phyloP scores from a whole-genome alignment of 2,113 vertebrate species.

The Gallinago media region DNA sequence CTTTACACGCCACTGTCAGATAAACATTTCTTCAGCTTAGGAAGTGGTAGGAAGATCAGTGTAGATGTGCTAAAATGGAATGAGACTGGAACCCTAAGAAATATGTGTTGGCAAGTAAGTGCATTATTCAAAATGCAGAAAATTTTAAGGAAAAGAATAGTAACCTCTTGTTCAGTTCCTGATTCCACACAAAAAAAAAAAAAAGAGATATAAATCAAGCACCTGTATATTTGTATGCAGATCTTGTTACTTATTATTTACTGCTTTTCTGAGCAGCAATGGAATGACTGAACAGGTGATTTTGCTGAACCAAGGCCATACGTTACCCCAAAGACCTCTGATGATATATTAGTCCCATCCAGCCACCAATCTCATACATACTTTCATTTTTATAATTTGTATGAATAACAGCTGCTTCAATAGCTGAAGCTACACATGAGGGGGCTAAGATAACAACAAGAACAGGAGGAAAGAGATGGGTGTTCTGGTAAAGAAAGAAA shows the following conservation, averaged over 20 bases:
- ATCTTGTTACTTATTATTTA: conserved; percentile 34
- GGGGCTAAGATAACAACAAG: background rate
- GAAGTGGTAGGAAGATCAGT: background rate
- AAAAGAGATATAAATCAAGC: background rate
- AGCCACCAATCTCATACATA: background rate
- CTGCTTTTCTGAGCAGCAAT: background rate
- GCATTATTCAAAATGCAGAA: background rate
- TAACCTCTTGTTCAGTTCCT: background rate
- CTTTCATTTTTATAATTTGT: background rate
- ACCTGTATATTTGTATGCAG: background rate
- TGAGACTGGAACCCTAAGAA: background rate
- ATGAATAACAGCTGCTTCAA: background rate
- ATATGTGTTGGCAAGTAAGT: background rate
- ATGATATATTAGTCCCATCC: background rate
- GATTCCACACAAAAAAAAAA: background rate
- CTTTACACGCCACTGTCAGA: fast-evolving
- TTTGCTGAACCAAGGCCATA: conserved; percentile 23
- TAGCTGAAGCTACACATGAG: background rate
- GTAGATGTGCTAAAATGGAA: background rate
- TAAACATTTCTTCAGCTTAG: background rate
- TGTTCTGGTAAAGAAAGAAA: background rate
- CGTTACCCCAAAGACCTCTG: background rate
- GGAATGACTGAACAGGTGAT: conserved; percentile 22
- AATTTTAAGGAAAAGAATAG: background rate
- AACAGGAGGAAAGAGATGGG: background rate